Evolutionary conservation across 2,888 invertebrate species (phyloP).

Genomic region (Tuberolachnus salignus): DNA sequence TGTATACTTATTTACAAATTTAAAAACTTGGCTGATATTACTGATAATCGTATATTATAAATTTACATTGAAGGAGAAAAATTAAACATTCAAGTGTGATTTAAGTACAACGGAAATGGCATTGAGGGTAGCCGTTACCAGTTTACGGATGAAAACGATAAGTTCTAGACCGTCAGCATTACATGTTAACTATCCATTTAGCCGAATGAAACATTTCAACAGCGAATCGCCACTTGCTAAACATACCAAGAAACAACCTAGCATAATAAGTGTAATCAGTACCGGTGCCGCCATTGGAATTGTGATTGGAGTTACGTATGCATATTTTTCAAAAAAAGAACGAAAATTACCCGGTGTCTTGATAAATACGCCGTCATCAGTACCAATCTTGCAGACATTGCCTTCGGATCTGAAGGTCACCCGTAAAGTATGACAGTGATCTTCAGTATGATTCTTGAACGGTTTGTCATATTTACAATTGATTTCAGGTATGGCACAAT

Average conservation of each 20-base stretch:
- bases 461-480: background rate
- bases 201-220: slow-evolving; percentile 37
- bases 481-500: slow-evolving; percentile 38
- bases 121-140: slow-evolving; percentile 6
- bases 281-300: slow-evolving; percentile 27
- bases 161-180: background rate
- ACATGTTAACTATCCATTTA: slow-evolving; percentile 22
- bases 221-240: slow-evolving; percentile 22
- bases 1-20: background rate
- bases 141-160: background rate
- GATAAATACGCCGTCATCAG: slow-evolving; percentile 3
- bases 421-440: slow-evolving; percentile 29
- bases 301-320: slow-evolving; percentile 7
- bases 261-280: slow-evolving; percentile 9
- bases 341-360: slow-evolving; percentile 30
- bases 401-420: slow-evolving; percentile 31
- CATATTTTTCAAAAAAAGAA: slow-evolving; percentile 16
- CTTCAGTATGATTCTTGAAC: background rate
- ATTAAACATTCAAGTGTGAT: background rate
- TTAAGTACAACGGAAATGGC: slow-evolving; percentile 16
- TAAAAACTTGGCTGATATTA: background rate
- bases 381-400: background rate
- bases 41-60: background rate
- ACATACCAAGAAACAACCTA: slow-evolving; percentile 5
- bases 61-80: no score